Conservation (phyloP, 2,888 invertebrate species). For the Ochropleura leucogaster region DNA sequence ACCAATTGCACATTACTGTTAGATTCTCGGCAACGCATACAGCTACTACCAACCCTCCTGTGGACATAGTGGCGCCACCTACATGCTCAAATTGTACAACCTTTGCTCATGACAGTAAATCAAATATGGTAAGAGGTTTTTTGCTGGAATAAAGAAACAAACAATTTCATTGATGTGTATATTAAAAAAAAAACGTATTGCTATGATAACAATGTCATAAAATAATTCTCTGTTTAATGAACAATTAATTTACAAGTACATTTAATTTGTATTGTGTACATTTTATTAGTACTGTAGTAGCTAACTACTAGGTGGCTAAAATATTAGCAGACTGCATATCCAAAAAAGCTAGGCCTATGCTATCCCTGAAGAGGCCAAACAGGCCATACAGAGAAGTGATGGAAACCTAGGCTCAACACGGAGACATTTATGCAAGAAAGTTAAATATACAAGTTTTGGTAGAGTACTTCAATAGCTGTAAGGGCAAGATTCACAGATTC, state of each 20-base stretch:
- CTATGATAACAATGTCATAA: slow-evolving; percentile 67
- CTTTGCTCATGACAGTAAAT: no score
- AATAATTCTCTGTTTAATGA: slow-evolving; percentile 64
- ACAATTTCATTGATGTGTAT: slow-evolving; percentile 46
- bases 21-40: no score
- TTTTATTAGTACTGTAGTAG: slow-evolving; percentile 8
- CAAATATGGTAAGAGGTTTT: background rate
- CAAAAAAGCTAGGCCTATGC: background rate
- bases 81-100: no score
- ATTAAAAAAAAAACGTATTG: slow-evolving; percentile 63
- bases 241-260: slow-evolving; percentile 55
- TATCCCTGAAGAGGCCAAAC: background rate
- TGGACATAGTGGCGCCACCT: no score
- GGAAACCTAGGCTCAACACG: background rate
- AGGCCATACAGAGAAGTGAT: background rate
- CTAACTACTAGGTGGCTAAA: background rate
- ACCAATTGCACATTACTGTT: no score
- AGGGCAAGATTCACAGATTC: background rate
- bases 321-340: background rate
- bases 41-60: no score
- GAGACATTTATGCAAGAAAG: background rate
- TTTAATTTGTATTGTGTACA: slow-evolving; percentile 32
- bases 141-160: background rate
- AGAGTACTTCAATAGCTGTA: background rate
- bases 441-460: background rate